Conservation (phyloP, 2,113 vertebrate species). For the Eleginops maclovinus region DNA sequence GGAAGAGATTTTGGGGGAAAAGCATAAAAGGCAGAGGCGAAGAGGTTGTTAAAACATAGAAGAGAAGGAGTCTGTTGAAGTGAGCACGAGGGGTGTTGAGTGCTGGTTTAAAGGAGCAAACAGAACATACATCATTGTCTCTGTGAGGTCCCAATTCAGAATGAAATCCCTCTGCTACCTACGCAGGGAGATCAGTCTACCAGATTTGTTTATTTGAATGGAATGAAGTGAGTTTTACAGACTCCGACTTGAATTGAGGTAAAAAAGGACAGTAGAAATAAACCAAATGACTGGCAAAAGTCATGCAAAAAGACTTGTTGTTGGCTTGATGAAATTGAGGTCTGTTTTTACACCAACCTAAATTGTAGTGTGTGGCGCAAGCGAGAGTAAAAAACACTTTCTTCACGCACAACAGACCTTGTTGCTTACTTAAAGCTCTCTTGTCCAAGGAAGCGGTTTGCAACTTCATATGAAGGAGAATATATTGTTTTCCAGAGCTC, state of each 20-base stretch:
- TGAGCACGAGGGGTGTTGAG: constrained; percentile 51
- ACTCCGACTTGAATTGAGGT: neutral
- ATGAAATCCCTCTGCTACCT: constrained; percentile 13
- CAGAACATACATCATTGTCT: constrained; percentile 68
- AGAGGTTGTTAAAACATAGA: constrained; percentile 80
- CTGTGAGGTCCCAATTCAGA: constrained; percentile 35
- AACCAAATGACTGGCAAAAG: constrained; percentile 25
- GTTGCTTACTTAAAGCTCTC: constrained; percentile 53
- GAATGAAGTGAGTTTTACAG: constrained; percentile 21
- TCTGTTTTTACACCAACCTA: constrained; percentile 69
- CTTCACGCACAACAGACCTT: constrained; percentile 53
- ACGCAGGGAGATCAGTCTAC: neutral
- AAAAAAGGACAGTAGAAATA: neutral
- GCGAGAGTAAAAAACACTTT: constrained; percentile 39
- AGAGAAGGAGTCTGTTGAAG: constrained; percentile 65
- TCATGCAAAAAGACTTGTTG: constrained; percentile 29
- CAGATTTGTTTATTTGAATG: constrained; percentile 7
- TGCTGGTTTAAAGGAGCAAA: constrained; percentile 53
- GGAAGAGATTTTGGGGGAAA: constrained; percentile 72
- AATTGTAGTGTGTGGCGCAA: constrained; percentile 61
- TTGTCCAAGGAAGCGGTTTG: constrained; percentile 74
- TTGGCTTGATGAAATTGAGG: constrained; percentile 39
- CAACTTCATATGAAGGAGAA: constrained; percentile 61
- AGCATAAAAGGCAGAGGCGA: constrained; percentile 58
- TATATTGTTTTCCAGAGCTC: constrained; percentile 73